phyloP scores from a whole-genome alignment of 2,113 vertebrate species.

The Pelobates fuscus region DNA sequence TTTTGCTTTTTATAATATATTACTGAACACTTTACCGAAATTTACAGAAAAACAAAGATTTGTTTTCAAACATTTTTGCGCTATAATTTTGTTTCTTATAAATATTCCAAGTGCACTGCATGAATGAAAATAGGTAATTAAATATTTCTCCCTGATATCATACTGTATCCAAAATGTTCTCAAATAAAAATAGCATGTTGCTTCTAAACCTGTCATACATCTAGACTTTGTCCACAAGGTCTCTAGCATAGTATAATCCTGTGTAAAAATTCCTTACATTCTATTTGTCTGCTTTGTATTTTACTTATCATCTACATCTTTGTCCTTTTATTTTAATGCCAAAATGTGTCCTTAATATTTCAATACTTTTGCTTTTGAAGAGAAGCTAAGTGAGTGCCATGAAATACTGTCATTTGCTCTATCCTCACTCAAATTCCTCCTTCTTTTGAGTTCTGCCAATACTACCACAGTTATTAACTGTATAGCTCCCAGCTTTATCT shows the following conservation, averaged over 20 bases:
- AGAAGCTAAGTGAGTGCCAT: conserved; percentile 1
- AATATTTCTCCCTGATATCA: no score
- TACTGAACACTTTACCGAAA: no score
- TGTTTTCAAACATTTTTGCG: no score
- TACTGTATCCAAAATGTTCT: no score
- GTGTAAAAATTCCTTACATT: not conserved
- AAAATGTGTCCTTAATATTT: conserved; percentile 1
- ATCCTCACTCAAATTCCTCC: not conserved
- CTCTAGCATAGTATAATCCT: not conserved
- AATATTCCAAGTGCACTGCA: no score
- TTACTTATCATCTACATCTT: conserved; percentile 5
- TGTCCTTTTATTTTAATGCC: conserved; percentile 12
- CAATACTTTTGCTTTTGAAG: conserved; percentile 8
- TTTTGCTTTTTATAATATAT: no score
- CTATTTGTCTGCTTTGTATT: not conserved
- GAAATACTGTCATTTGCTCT: conserved; percentile 2
- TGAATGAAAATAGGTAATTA: no score
- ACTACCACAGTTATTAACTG: not conserved
- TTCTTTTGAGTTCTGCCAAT: conserved; percentile 5
- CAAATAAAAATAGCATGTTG: no score
- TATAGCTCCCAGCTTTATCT: not conserved
- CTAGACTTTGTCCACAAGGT: not conserved
- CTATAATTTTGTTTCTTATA: no score
- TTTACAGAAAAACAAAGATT: no score
- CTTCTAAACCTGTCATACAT: no score